Base-by-base conservation (phyloP, 2,797 vertebrate species). In the Todus mexicanus region DNA sequence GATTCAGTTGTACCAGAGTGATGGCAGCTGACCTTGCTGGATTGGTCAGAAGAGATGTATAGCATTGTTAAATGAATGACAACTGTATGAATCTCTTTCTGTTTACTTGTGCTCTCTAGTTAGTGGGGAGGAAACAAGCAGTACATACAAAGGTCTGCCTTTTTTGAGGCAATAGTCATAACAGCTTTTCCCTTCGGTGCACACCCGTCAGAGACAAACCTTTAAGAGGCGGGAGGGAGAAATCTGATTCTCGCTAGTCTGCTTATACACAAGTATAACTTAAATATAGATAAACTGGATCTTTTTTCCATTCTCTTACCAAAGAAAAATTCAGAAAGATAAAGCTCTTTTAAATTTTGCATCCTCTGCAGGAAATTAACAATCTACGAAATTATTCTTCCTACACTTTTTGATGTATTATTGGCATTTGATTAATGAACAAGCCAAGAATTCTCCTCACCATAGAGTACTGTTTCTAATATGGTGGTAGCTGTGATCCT, bases 331-430 rank as follows among this genome's bases (percentile, higher is more conserved):
- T 57, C 20, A 54, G 42, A 57, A 85, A 84, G 74, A 68, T 19
- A 70, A 77, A 69, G 12, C n/a, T 71, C n/a, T 86, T 37, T 42
- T 57, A 72, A 57, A 91, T 63, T 84, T 82, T 79, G 20, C 54
- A 75, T 72, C 7, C 14, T 85, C 66, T 91, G 59, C 27, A 81
- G 43, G 27, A 38, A 75, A 83, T 89, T 87, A 92, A 77, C 87
- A 94, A 91, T 33, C 47, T 37, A 72, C 72, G 29, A 89, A 94
- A 89, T 89, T 59, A 78, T 54, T 91, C 43, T 78, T 87, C n/a
- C 56, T 43, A 75, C 1, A 13, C 12, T 91, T 89, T 75, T 47
- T 78, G 70, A 75, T 88, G 22, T 42, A 84, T 65, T 85, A 57
- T 31, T 15, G 5, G 54, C 7, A 4, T 69, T 92, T 76, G 27